phyloP scores from a whole-genome alignment of 2,113 vertebrate species.

The Felis catus region DNA sequence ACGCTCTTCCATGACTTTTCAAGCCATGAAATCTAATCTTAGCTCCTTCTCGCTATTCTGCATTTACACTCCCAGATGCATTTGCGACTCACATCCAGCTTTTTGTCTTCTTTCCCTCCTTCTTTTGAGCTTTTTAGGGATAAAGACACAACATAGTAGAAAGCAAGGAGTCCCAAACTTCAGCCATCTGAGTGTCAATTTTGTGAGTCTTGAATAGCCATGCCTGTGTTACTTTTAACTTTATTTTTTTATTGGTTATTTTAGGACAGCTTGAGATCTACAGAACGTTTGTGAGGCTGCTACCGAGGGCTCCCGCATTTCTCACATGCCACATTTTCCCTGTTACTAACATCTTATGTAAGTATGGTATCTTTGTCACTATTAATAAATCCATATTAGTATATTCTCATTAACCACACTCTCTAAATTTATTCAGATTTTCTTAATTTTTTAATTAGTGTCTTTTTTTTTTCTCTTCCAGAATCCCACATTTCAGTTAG shows the following conservation, averaged over 20 bases:
- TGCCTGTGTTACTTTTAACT: background rate
- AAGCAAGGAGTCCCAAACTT: background rate
- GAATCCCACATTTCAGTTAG: background rate
- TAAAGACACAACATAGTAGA: background rate
- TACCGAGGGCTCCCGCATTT: background rate
- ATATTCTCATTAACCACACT: background rate
- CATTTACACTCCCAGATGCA: background rate
- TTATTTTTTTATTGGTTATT: background rate
- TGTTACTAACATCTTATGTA: background rate
- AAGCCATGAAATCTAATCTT: background rate
- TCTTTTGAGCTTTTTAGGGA: background rate
- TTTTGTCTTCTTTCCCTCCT: background rate
- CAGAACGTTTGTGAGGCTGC: background rate
- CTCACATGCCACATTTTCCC: background rate
- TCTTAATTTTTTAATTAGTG: background rate
- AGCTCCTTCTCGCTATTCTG: background rate
- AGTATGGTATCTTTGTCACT: background rate
- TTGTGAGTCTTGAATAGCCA: background rate
- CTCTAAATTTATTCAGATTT: background rate
- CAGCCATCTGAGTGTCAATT: background rate
- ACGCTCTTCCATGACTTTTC: background rate
- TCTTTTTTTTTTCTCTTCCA: background rate
- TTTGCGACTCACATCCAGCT: background rate
- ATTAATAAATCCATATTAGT: background rate
- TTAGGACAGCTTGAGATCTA: background rate